These are phyloP conservation scores for Elachura formosa DNA, from an alignment of 2,113 vertebrate genomes.

Conservation along the genomic window DNA sequence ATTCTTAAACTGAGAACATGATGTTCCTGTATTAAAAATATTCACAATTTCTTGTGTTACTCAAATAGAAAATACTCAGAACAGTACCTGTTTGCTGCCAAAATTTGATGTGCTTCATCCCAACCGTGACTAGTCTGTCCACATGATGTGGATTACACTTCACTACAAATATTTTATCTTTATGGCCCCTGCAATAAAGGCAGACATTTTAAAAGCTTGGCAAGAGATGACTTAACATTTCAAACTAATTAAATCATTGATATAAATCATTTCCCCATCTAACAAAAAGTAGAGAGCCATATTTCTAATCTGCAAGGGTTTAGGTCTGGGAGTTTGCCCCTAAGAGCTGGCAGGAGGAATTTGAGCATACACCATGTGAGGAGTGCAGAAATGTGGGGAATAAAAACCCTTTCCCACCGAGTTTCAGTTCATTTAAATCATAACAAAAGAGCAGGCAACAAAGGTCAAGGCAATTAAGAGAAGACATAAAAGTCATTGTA, in stretches of 20 bases:
- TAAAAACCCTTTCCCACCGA: neutral
- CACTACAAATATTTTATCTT: constrained; percentile 95
- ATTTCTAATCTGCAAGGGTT: neutral
- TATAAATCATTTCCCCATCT: neutral
- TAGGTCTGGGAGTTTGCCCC: neutral
- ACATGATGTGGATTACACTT: constrained; percentile 90
- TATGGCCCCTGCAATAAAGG: constrained; percentile 84
- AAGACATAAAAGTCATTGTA: neutral
- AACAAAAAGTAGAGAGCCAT: rapidly evolving
- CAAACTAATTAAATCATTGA: neutral
- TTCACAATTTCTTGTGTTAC: neutral
- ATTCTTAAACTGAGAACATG: neutral
- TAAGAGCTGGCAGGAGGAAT: neutral
- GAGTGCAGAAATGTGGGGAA: neutral
- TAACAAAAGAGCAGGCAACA: neutral
- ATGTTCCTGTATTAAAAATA: neutral
- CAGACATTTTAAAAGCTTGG: neutral
- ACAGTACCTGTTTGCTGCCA: constrained; percentile 93
- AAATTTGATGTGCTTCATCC: constrained; percentile 97
- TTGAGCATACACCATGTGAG: neutral
- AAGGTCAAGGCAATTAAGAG: constrained; percentile 2
- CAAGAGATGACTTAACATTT: neutral
- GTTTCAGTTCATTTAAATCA: neutral
- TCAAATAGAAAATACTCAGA: neutral
- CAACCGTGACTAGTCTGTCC: constrained; percentile 92